These are phyloP conservation scores for Pherbina coryleti DNA, from an alignment of 2,888 invertebrate genomes.

Conservation along the genomic window DNA sequence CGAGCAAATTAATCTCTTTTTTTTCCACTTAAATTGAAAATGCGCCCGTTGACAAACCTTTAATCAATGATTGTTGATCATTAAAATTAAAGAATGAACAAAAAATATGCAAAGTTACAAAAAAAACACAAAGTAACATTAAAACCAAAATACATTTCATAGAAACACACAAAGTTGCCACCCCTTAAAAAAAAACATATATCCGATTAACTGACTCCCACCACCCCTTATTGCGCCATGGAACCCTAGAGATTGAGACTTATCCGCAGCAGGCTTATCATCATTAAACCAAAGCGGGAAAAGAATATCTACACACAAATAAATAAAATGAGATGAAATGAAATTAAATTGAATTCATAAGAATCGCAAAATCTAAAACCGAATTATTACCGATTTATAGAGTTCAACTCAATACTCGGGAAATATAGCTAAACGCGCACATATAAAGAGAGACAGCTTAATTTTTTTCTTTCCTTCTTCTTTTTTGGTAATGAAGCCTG, in stretches of 20 bases:
- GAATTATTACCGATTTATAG: neutral
- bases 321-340: neutral
- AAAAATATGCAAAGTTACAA: too few relatives aligned
- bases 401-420: neutral
- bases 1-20: too few relatives aligned
- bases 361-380: neutral
- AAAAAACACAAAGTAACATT: neutral
- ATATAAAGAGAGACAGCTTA: neutral
- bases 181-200: neutral
- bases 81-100: neutral
- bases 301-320: neutral
- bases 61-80: neutral
- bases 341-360: conserved; percentile 9
- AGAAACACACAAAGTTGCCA: neutral
- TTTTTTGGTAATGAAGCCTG: neutral
- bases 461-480: neutral
- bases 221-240: too few relatives aligned
- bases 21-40: too few relatives aligned
- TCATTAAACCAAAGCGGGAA: conserved; percentile 1
- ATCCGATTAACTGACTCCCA: neutral
- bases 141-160: neutral
- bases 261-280: conserved; percentile 2
- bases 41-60: neutral
- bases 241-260: neutral
- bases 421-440: neutral